phyloP scores from a whole-genome alignment of 2,113 vertebrate genomes.

The Myodes glareolus region DNA sequence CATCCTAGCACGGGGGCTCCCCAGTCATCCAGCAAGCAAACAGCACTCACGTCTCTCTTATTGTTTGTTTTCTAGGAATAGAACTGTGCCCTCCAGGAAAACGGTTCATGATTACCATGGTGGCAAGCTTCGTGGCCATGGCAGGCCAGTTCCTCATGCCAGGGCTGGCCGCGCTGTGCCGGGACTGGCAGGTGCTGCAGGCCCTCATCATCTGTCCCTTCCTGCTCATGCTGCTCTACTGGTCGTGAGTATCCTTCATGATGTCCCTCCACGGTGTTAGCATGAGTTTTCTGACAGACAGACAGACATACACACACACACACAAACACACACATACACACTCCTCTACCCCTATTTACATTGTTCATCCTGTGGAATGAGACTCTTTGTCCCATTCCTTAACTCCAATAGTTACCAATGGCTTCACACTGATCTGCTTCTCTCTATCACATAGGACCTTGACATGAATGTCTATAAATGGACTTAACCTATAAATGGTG shows the following conservation, averaged over 20 bases:
- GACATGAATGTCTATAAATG: neutral
- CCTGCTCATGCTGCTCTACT: conserved; percentile 95
- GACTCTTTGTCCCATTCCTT: fast-evolving
- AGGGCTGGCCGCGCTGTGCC: conserved; percentile 93
- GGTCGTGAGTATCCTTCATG: conserved; percentile 91
- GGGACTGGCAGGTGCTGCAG: conserved; percentile 97
- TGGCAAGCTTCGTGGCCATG: conserved; percentile 95
- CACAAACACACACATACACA: neutral
- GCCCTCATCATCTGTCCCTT: conserved; percentile 97
- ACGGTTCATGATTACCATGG: conserved; percentile 98
- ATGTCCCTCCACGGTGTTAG: neutral
- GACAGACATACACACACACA: neutral
- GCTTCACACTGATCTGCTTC: fast-evolving
- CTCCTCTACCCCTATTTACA: neutral
- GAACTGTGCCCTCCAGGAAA: conserved; percentile 95
- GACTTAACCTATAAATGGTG: neutral
- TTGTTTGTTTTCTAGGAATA: conserved; percentile 90
- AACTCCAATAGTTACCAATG: neutral
- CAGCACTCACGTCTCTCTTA: neutral
- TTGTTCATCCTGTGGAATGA: neutral
- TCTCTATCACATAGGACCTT: neutral
- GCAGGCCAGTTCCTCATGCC: conserved; percentile 97
- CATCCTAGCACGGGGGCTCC: neutral
- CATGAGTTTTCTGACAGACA: no score
- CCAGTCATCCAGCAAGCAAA: neutral